Conservation (phyloP, 2,888 invertebrate species). For the Ctenicera cuprea region DNA sequence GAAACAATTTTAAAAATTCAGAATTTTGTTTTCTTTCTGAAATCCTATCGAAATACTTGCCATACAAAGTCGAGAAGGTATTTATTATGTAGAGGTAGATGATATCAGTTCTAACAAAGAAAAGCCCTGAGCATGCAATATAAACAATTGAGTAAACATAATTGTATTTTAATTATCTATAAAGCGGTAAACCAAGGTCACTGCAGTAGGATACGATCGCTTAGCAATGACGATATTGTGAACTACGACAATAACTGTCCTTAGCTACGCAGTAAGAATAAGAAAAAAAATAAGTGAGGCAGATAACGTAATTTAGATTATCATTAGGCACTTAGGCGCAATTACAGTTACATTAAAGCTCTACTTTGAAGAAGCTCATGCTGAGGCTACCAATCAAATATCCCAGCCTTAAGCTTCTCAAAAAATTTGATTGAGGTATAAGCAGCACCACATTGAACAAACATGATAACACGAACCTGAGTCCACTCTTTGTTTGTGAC, state of each 20-base stretch:
- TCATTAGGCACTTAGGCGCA: background rate
- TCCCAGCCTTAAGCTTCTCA: conserved; percentile 6
- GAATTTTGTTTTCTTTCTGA: too few relatives aligned
- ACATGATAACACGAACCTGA: conserved; percentile 20
- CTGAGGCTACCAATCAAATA: conserved; percentile 6
- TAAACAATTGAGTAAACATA: conserved; percentile 68
- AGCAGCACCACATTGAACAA: conserved; percentile 1
- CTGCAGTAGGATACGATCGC: conserved; percentile 60
- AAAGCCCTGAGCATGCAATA: conserved; percentile 65
- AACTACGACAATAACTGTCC: conserved; percentile 52
- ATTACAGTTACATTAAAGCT: background rate
- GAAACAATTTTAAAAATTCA: too few relatives aligned
- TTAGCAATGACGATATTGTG: conserved; percentile 56
- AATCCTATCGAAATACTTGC: too few relatives aligned
- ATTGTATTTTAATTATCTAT: conserved; percentile 70
- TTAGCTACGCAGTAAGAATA: conserved; percentile 42
- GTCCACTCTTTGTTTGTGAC: conserved; percentile 61
- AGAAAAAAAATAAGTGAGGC: conserved; percentile 3
- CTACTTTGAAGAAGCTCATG: background rate
- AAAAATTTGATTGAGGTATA: background rate
- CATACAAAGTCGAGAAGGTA: conserved; percentile 5
- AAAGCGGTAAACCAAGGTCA: conserved; percentile 69
- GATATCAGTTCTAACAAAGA: conserved; percentile 63
- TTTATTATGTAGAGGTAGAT: conserved; percentile 24
- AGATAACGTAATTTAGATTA: background rate